Evolutionary conservation across 2,113 vertebrate genomes (phyloP).

Genomic region (Gorsachius goisagi): DNA sequence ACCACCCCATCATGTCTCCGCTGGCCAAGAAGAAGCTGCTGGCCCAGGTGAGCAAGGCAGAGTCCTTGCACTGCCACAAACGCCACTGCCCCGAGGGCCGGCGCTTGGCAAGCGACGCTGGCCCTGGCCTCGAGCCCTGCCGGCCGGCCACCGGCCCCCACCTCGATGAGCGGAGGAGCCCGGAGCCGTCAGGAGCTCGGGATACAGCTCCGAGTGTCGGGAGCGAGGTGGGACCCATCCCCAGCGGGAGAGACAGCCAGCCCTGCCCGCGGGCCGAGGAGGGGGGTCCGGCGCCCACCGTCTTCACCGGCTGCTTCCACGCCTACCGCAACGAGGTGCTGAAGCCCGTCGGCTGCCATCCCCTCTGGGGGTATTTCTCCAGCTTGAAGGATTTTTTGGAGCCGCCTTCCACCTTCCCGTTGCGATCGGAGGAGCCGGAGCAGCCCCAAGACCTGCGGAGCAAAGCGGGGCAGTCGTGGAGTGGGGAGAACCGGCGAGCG

Average conservation of each 20-base stretch:
- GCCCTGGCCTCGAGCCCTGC: neutral
- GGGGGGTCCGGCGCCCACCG: neutral
- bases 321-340: slow-evolving; percentile 23
- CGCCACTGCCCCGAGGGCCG: neutral
- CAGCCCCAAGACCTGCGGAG: slow-evolving; percentile 23
- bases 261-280: neutral
- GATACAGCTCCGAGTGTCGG: neutral
- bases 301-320: slow-evolving; percentile 63
- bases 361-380: slow-evolving; percentile 53
- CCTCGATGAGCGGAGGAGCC: neutral
- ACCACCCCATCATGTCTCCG: slow-evolving; percentile 87
- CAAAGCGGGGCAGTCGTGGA: neutral
- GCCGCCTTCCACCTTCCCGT: neutral
- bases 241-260: neutral
- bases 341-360: slow-evolving; percentile 21
- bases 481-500: neutral
- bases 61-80: slow-evolving; percentile 54
- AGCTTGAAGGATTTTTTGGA: slow-evolving; percentile 42
- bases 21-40: slow-evolving; percentile 93
- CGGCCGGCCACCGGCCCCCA: neutral
- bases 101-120: neutral
- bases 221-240: neutral
- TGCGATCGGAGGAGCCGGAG: neutral
- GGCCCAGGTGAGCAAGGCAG: slow-evolving; percentile 85
- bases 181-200: neutral